Evolutionary conservation across 1,140 invertebrate genomes (phyloP).

Genomic region (Hirudo medicinalis): DNA sequence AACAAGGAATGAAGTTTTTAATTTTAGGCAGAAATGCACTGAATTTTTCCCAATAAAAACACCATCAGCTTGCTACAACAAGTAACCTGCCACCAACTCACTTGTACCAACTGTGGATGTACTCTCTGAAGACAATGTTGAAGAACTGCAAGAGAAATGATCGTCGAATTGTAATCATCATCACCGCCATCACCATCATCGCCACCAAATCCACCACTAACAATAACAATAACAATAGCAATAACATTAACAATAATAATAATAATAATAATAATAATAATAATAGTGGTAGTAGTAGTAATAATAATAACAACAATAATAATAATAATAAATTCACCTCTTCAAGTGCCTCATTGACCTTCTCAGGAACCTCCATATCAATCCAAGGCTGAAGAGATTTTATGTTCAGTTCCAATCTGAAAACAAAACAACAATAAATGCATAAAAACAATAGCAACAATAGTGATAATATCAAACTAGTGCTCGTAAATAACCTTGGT

Average conservation of each 20-base stretch:
- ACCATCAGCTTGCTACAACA: too few relatives aligned
- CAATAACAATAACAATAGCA: not conserved
- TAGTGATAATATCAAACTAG: not conserved
- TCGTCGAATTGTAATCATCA: slow-evolving; percentile 12
- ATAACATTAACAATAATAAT: not conserved
- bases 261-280: not conserved
- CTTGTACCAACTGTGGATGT: slow-evolving; percentile 61
- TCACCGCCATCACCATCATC: not conserved
- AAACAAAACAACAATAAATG: not conserved
- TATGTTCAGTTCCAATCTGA: slow-evolving; percentile 40
- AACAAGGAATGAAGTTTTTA: too few relatives aligned
- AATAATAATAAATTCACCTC: slow-evolving; percentile 50
- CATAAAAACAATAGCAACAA: not conserved
- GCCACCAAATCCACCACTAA: not conserved
- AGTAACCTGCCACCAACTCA: slow-evolving; percentile 27
- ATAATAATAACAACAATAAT: not conserved
- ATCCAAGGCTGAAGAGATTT: slow-evolving; percentile 51
- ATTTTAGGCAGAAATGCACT: too few relatives aligned
- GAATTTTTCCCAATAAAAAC: too few relatives aligned
- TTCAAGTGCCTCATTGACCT: slow-evolving; percentile 54
- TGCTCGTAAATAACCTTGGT: too few relatives aligned
- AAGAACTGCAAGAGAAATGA: slow-evolving; percentile 55
- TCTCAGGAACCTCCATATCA: slow-evolving; percentile 49
- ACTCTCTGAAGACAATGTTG: slow-evolving; percentile 53
- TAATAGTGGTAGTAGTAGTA: not conserved